phyloP scores from a whole-genome alignment of 2,113 vertebrate genomes.

The Bos indicus region DNA sequence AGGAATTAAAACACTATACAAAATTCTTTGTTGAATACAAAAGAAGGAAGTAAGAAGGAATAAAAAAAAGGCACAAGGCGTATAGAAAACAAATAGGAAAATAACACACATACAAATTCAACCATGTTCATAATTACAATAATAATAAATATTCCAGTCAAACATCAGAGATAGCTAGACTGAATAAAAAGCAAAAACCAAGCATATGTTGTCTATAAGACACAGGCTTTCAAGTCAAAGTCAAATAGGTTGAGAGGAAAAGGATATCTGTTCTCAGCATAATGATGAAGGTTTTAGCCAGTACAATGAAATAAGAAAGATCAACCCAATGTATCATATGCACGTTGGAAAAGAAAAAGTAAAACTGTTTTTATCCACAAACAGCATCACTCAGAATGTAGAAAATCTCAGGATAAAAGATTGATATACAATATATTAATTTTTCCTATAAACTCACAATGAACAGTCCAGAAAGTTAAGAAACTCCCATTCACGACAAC shows the following conservation, averaged over 20 bases:
- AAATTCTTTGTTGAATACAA: not conserved
- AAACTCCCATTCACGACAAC: not conserved
- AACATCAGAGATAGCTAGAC: not conserved
- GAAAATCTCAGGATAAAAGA: slow-evolving; percentile 17
- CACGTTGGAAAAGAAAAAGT: not conserved
- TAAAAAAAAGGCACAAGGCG: not conserved
- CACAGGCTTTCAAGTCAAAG: not conserved
- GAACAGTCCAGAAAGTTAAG: not conserved
- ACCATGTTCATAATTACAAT: not conserved
- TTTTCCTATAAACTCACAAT: not conserved
- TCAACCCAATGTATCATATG: not conserved
- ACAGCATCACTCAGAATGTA: not conserved
- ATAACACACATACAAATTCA: not conserved
- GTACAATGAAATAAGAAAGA: not conserved
- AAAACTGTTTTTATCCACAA: not conserved
- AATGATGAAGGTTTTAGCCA: not conserved
- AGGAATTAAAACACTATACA: not conserved
- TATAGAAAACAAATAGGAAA: not conserved
- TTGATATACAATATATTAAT: not conserved
- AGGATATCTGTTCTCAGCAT: not conserved
- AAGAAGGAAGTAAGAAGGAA: not conserved
- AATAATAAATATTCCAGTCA: not conserved
- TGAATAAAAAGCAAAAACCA: not conserved
- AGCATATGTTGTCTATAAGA: not conserved
- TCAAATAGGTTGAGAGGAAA: not conserved